Conservation (phyloP, 2,888 invertebrate species). For the Andricus curvator region DNA sequence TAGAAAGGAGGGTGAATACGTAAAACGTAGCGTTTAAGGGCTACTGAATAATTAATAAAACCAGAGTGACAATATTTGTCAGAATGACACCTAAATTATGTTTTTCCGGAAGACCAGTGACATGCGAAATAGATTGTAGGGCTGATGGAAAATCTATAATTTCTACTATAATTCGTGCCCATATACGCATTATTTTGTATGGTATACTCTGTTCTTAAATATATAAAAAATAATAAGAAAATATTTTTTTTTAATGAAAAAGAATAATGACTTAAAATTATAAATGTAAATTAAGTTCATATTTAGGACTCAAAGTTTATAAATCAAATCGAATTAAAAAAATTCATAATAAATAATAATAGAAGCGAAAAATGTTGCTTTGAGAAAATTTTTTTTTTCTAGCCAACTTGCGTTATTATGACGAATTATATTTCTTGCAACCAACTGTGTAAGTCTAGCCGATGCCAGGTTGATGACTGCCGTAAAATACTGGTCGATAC, state of each 20-base stretch:
- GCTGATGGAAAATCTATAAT: not conserved
- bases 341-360: no score
- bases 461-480: conserved; percentile 66
- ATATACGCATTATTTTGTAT: not conserved
- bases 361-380: not conserved
- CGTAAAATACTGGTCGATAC: conserved; percentile 71
- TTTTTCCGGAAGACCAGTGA: not conserved
- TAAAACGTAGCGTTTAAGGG: not conserved
- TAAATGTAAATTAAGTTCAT: no score
- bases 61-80: not conserved
- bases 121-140: not conserved
- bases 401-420: not conserved
- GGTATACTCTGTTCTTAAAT: not conserved
- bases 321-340: no score
- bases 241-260: no score
- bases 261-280: no score
- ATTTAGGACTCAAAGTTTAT: no score
- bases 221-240: no score
- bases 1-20: conserved; percentile 1
- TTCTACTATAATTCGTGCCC: not conserved
- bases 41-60: not conserved
- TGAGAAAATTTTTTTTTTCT: not conserved
- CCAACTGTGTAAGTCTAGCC: not conserved
- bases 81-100: not conserved
- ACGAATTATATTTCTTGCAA: not conserved